phyloP scores from a whole-genome alignment of 2,113 vertebrate genomes.

The Panurus biarmicus region DNA sequence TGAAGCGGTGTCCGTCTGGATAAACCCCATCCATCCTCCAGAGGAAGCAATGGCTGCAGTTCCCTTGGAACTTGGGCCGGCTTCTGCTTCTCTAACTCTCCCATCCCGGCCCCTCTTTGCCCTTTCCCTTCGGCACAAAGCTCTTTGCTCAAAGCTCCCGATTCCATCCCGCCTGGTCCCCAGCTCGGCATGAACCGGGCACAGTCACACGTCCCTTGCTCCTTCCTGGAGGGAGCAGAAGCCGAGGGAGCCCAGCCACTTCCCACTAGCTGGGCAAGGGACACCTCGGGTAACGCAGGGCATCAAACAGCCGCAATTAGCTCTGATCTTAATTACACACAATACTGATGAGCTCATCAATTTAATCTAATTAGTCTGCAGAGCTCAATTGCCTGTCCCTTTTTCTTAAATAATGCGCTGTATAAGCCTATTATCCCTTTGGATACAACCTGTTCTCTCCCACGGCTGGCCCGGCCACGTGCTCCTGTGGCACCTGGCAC shows the following conservation, averaged over 20 bases:
- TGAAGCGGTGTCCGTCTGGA: fast-evolving
- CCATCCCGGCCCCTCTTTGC: no score
- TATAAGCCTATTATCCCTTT: not conserved
- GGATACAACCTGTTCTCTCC: not conserved
- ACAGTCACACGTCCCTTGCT: fast-evolving
- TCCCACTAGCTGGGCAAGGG: not conserved
- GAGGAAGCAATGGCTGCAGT: not conserved
- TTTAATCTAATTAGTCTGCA: constrained; percentile 45
- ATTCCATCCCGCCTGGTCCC: not conserved
- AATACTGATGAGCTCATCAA: constrained; percentile 50
- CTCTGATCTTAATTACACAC: constrained; percentile 44
- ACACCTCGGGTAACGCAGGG: not conserved
- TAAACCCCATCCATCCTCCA: not conserved
- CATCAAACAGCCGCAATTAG: constrained; percentile 12
- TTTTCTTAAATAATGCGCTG: not conserved
- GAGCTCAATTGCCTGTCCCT: constrained; percentile 33
- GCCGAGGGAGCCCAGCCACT: not conserved
- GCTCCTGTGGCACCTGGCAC: not conserved
- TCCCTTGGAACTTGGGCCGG: not conserved
- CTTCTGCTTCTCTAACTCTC: not conserved
- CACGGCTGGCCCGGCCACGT: not conserved
- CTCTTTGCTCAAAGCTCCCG: not conserved
- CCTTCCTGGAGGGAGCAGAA: not conserved
- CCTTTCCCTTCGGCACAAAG: not conserved
- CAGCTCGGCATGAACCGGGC: not conserved